Percentiles rank a stretch among this genome's conserved stretches.
Conservation (phyloP, 2,113 vertebrate species). For the rat (Rattus norvegicus) region DNA sequence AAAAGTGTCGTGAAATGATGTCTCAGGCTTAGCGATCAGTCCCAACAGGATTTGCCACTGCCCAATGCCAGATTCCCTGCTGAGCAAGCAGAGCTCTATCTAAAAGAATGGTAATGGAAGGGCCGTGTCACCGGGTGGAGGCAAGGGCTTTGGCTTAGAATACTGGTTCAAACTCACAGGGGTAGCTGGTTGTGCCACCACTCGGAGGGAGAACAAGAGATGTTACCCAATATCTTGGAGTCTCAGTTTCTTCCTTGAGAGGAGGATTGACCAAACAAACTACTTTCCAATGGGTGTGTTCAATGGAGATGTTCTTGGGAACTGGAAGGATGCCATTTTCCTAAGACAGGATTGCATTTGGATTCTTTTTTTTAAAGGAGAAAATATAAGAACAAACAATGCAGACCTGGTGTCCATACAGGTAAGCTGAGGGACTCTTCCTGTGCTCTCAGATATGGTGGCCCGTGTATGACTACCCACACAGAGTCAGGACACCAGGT, state of each 20-base stretch:
- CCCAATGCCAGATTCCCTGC: background rate
- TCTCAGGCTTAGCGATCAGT: background rate
- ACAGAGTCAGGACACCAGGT: background rate
- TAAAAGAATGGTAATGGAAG: background rate
- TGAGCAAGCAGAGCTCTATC: background rate
- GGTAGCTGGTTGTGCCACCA: background rate
- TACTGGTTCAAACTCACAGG: background rate
- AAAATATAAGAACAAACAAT: background rate
- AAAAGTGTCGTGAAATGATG: background rate
- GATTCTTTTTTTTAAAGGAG: background rate
- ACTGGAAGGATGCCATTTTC: background rate
- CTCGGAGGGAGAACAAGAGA: background rate
- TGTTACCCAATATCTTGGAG: background rate
- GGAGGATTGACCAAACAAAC: background rate
- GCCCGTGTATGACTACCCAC: background rate
- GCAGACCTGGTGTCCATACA: accelerated
- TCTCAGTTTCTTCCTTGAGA: background rate
- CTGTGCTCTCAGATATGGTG: background rate
- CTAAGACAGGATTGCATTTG: background rate
- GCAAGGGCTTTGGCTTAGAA: background rate
- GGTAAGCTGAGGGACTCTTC: background rate
- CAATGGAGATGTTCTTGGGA: background rate
- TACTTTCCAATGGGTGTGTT: background rate
- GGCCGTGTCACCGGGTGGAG: background rate
- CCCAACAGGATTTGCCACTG: background rate